These are phyloP conservation scores for Sesia apiformis DNA, from an alignment of 2,888 invertebrate genomes.

Conservation along the genomic window DNA sequence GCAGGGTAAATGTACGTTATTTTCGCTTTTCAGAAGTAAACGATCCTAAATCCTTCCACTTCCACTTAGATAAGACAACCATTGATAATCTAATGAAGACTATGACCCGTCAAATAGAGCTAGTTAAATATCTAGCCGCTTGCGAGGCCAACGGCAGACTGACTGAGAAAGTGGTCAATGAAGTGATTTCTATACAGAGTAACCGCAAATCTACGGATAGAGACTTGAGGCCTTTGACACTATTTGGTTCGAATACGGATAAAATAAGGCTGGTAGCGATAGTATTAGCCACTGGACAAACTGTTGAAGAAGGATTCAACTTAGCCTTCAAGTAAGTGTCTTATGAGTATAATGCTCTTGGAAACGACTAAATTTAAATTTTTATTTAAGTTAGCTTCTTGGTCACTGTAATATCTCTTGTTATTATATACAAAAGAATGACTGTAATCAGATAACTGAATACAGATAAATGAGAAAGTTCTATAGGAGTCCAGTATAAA, in stretches of 20 bases:
- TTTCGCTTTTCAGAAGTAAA: slow-evolving; percentile 41
- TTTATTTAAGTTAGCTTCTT: no score
- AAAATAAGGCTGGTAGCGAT: slow-evolving; percentile 81
- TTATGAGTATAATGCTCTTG: no score
- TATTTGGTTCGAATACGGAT: slow-evolving; percentile 81
- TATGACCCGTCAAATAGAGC: slow-evolving; percentile 86
- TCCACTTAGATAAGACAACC: slow-evolving; percentile 81
- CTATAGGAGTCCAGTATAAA: no score
- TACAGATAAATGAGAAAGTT: no score
- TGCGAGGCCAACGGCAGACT: slow-evolving; percentile 75
- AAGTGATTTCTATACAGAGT: slow-evolving; percentile 43
- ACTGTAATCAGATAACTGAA: no score
- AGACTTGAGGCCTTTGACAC: slow-evolving; percentile 74
- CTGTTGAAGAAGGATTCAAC: slow-evolving; percentile 81
- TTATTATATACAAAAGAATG: no score
- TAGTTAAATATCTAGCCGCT: slow-evolving; percentile 80
- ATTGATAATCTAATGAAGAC: slow-evolving; percentile 86
- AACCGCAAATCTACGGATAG: slow-evolving; percentile 15
- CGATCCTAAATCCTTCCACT: slow-evolving; percentile 74
- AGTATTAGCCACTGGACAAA: slow-evolving; percentile 78
- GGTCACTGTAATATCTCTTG: no score
- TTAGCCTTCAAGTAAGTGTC: slow-evolving; percentile 78
- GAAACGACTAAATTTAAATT: no score
- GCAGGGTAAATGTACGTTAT: not conserved
- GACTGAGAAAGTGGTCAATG: slow-evolving; percentile 44